These are phyloP conservation scores for Pantherophis guttatus DNA, from an alignment of 2,113 vertebrate species.

Conservation along the genomic window DNA sequence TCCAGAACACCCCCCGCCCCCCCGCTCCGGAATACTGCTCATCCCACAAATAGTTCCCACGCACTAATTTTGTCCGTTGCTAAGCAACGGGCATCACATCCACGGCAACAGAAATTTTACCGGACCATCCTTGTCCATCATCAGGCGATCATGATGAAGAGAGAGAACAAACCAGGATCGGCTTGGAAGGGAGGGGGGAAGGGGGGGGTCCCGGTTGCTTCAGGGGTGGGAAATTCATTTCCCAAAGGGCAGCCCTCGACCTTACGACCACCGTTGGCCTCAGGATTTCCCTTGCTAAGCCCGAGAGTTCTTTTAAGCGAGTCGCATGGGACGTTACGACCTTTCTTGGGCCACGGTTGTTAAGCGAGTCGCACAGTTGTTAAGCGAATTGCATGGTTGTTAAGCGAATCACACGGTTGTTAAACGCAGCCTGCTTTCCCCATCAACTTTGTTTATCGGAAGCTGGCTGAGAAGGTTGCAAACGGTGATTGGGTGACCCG, in stretches of 20 bases:
- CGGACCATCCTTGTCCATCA: not conserved
- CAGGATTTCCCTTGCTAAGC: no score
- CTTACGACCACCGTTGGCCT: no score
- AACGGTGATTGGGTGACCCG: not conserved
- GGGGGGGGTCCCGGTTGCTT: not conserved
- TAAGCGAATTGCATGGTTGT: no score
- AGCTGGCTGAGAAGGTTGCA: no score
- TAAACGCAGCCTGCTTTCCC: not conserved
- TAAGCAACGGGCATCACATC: conserved; percentile 3
- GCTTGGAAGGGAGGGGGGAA: not conserved
- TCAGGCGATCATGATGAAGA: not conserved
- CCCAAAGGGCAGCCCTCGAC: no score
- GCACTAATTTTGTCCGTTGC: conserved; percentile 14
- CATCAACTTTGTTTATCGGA: not conserved
- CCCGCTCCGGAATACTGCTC: not conserved
- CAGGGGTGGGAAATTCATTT: not conserved
- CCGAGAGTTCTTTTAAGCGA: no score
- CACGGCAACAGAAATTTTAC: conserved; percentile 20
- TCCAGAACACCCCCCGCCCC: no score
- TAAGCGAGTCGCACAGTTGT: no score
- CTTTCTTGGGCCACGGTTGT: not conserved
- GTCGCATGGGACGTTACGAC: not conserved
- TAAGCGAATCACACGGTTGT: no score
- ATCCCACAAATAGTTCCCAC: conserved; percentile 4
- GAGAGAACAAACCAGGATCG: not conserved